A percentile compares a stretch with the other conserved stretches of the same genome.
Evolutionary conservation across 2,797 vertebrate genomes (phyloP).

Genomic region (Muraenolepis orangiensis): DNA sequence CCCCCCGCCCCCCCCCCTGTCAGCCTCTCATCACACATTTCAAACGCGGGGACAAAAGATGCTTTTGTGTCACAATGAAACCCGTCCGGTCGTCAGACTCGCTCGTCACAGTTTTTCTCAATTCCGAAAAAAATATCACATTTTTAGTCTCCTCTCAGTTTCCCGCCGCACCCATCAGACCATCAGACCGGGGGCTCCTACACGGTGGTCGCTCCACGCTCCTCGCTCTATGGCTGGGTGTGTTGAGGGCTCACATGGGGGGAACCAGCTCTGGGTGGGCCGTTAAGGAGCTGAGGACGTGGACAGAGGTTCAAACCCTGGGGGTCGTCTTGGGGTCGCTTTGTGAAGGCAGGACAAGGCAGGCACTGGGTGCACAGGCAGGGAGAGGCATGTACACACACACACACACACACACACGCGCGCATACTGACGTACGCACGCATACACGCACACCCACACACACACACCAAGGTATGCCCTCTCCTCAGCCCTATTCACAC

Average conservation of each 20-base stretch:
- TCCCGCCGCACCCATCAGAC: neutral
- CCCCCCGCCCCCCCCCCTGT: neutral
- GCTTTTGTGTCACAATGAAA: neutral
- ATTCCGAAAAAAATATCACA: neutral
- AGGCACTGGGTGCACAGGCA: constrained; percentile 74
- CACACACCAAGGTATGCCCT: constrained; percentile 56
- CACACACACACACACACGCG: constrained; percentile 31
- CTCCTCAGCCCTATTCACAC: constrained; percentile 60
- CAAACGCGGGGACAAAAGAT: neutral
- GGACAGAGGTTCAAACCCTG: constrained; percentile 61
- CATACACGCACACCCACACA: constrained; percentile 22
- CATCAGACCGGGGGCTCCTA: constrained; percentile 31
- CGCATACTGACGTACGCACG: constrained; percentile 26
- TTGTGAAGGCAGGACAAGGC: constrained; percentile 74
- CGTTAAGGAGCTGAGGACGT: constrained; percentile 44
- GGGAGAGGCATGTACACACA: constrained; percentile 56
- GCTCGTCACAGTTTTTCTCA: neutral
- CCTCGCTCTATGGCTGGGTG: constrained; percentile 55
- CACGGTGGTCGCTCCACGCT: constrained; percentile 62
- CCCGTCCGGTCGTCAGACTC: neutral
- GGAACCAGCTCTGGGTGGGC: constrained; percentile 55
- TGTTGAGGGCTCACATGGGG: constrained; percentile 48
- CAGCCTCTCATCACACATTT: neutral
- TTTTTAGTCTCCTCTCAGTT: neutral
- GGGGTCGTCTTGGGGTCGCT: constrained; percentile 64